Percentiles rank a stretch among this genome's conserved stretches.
These are phyloP conservation scores for Lophura nycthemera DNA, from an alignment of 2,113 vertebrate genomes.

Conservation along the genomic window DNA sequence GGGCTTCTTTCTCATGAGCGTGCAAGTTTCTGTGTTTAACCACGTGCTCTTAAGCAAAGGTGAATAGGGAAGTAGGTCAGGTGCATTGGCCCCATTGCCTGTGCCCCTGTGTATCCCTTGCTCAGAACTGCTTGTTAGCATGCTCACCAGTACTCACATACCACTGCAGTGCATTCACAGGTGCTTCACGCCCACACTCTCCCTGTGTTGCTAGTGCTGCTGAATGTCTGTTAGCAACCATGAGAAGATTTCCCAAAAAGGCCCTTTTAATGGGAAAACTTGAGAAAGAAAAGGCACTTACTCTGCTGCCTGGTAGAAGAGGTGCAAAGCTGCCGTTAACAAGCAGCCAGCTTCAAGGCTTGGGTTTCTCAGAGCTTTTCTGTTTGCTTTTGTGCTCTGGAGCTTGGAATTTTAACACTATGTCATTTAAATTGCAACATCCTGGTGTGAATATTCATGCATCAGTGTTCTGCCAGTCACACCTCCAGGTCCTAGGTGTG, in stretches of 20 bases:
- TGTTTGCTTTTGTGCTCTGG: constrained; percentile 1
- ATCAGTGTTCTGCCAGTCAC: neutral
- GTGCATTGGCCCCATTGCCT: neutral
- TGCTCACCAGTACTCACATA: no score
- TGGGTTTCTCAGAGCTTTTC: constrained; percentile 11
- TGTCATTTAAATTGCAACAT: constrained; percentile 17
- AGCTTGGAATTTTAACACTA: neutral
- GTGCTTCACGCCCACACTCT: neutral
- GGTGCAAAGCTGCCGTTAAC: neutral
- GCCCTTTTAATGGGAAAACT: neutral
- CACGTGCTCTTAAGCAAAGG: neutral
- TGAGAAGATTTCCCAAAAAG: neutral
- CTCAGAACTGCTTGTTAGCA: neutral
- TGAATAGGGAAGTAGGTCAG: neutral
- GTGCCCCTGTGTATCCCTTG: neutral
- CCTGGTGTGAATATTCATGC: constrained; percentile 10
- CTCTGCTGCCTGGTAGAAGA: neutral
- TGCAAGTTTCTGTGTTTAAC: neutral
- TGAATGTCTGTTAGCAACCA: constrained; percentile 21
- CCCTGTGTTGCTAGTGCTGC: neutral
- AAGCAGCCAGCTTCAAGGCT: neutral
- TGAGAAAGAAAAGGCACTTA: neutral
- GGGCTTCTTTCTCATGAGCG: neutral
- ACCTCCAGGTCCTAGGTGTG: constrained; percentile 12
- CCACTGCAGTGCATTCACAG: neutral